phyloP scores from a whole-genome alignment of 2,888 invertebrate genomes.

The Scaeva pyrastri region DNA sequence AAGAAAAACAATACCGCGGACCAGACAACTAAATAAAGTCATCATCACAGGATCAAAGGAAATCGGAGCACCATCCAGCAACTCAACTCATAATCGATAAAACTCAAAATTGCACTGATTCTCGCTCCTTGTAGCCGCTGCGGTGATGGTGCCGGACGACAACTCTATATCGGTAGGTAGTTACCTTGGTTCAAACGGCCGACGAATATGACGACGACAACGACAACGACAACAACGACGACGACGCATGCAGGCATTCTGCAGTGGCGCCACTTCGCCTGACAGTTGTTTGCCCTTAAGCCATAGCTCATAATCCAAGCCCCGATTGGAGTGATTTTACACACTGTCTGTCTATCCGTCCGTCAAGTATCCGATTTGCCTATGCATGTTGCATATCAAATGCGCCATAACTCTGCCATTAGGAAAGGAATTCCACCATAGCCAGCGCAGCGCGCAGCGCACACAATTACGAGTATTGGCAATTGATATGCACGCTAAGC shows the following conservation, averaged over 20 bases:
- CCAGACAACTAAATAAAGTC: slow-evolving; percentile 63
- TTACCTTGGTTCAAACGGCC: slow-evolving; percentile 2
- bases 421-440: slow-evolving; percentile 67
- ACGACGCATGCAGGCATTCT: slow-evolving; percentile 67
- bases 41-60: slow-evolving; percentile 64
- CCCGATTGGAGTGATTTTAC: slow-evolving; percentile 72
- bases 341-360: slow-evolving; percentile 75
- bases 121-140: slow-evolving; percentile 6
- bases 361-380: slow-evolving; percentile 75
- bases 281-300: slow-evolving; percentile 74
- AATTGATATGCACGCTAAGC: slow-evolving; percentile 74
- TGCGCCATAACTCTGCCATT: slow-evolving; percentile 60
- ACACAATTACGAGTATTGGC: slow-evolving; percentile 64
- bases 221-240: slow-evolving; percentile 22
- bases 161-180: not conserved
- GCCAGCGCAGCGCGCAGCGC: slow-evolving; percentile 13
- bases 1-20: not conserved
- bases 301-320: slow-evolving; percentile 72
- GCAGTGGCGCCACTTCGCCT: slow-evolving; percentile 72
- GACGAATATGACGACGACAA: slow-evolving; percentile 19
- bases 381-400: slow-evolving; percentile 72
- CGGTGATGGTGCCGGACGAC: not conserved
- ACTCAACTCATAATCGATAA: slow-evolving; percentile 52
- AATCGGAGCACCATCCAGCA: slow-evolving; percentile 49
- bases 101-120: slow-evolving; percentile 63